Evolutionary conservation across 2,888 invertebrate genomes (phyloP), one percentile per base, ranked within the genome.

Genomic region (Caenorhabditis sinica): DNA sequence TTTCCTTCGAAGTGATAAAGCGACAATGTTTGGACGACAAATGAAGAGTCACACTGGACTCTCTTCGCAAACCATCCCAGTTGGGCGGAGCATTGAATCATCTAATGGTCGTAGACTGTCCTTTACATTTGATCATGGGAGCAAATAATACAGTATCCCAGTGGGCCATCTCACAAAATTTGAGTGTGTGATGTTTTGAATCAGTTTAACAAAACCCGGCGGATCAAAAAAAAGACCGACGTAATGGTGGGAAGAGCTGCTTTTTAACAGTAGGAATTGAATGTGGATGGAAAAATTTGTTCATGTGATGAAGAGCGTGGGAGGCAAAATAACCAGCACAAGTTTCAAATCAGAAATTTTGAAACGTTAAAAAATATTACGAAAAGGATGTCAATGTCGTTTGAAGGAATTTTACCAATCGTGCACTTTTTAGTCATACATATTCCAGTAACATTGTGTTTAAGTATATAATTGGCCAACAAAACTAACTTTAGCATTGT

Each of bases 1-100:
- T 28, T 23, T 56, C 28, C 28, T 15, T 28, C 56, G 5, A 20
- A 49, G 20, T n/a, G 11, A 56, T 5, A 56, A 56, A 25, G 15
- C 15, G 15, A 28, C 15, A 2, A 28, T n/a, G n/a, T n/a, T n/a
- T n/a, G 23, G 43, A 63, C 20, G 45, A 9, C 13, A 65, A 65
- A 51, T 49, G 68, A 20, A 17, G 60, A 61, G 33, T 36, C 25
- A 49, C 60, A 61, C n/a, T 28, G 25, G 13, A 15, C 20, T 15
- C 8, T 30, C 11, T 20, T 4, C 33, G 13, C 17, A 58, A 51
- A 66, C 11, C 23, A 49, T 61, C 25, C 25, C 17, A 61, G 33
- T 30, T 20, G 45, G 73, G 73, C 33, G 73, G 73, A 73, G 73
- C 73, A 61, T 20, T 73, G 71, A 73, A 49, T 73, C 73, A 73